Conservation (phyloP, 2,797 vertebrate species). For the Manis crassicaudata region DNA sequence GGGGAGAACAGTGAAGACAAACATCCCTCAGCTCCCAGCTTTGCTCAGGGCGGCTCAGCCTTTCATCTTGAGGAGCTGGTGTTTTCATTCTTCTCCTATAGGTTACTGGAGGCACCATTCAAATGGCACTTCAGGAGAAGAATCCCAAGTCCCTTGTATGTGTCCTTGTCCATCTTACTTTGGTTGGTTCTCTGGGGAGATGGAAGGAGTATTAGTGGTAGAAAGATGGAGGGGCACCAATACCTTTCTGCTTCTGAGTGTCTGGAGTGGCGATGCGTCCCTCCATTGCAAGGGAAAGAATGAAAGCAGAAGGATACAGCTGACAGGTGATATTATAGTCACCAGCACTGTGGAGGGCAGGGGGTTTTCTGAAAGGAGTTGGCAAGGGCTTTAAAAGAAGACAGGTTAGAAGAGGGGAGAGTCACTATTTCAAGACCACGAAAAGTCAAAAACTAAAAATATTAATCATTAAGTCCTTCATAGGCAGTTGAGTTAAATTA, state of each 20-base stretch:
- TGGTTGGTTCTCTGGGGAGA: not conserved
- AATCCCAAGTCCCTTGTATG: not conserved
- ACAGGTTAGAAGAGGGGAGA: not conserved
- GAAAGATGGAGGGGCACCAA: too few relatives aligned
- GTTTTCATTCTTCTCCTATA: not conserved
- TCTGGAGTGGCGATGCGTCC: accelerated
- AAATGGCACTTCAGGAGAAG: not conserved
- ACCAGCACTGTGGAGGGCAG: accelerated
- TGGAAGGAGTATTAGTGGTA: not conserved
- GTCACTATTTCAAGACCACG: not conserved
- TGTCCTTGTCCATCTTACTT: not conserved
- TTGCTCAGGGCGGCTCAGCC: not conserved
- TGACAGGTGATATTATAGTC: accelerated
- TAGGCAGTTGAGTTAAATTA: not conserved
- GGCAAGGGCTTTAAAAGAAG: not conserved
- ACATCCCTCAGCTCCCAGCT: not conserved
- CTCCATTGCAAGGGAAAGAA: not conserved
- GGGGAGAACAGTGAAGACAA: not conserved
- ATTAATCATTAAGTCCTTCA: not conserved
- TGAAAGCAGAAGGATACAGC: accelerated
- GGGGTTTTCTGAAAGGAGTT: not conserved
- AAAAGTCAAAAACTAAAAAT: slow-evolving; percentile 23
- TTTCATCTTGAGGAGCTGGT: not conserved
- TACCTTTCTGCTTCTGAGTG: not conserved
- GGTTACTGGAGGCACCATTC: not conserved